A percentile compares a stretch with the other conserved stretches of the same genome.
Conservation (phyloP, 2,113 vertebrate genomes). For the Chitala chitala region DNA sequence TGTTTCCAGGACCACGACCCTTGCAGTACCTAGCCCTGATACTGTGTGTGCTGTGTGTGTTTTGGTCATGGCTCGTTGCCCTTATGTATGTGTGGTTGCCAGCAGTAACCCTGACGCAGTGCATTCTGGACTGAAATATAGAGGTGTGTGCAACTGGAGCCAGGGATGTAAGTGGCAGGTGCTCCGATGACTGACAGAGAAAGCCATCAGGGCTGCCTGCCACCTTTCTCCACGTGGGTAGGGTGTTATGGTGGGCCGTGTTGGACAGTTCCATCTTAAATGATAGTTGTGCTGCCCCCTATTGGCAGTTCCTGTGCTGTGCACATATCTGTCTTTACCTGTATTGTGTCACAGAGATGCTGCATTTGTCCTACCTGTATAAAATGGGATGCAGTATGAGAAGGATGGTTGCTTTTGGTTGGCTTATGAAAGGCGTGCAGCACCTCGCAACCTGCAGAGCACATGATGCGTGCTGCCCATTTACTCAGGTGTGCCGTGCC, state of each 20-base stretch:
- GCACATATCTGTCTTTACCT: too few species aligned
- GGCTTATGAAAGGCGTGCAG: too few species aligned
- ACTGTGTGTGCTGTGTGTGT: neutral
- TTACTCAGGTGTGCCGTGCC: too few species aligned
- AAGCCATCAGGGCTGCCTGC: slow-evolving; percentile 20
- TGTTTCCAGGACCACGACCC: too few species aligned
- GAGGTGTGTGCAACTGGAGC: slow-evolving; percentile 43
- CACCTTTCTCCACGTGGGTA: slow-evolving; percentile 39
- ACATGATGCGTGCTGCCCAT: neutral
- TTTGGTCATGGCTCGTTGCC: slow-evolving; percentile 40
- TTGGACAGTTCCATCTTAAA: neutral
- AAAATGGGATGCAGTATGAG: too few species aligned
- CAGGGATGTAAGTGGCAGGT: slow-evolving; percentile 56
- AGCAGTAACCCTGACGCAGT: slow-evolving; percentile 57
- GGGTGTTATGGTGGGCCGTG: neutral
- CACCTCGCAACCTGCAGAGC: too few species aligned
- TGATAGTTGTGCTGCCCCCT: neutral
- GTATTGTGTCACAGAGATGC: too few species aligned
- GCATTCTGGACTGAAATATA: slow-evolving; percentile 60
- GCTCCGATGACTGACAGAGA: slow-evolving; percentile 55
- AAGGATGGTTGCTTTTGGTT: too few species aligned
- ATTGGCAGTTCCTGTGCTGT: neutral
- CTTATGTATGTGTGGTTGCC: slow-evolving; percentile 46
- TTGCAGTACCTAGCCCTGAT: neutral
- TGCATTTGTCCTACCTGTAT: too few species aligned